Percentiles rank a stretch among this genome's conserved stretches.
phyloP scores from a whole-genome alignment of 2,113 vertebrate species.

The Recurvirostra avosetta region DNA sequence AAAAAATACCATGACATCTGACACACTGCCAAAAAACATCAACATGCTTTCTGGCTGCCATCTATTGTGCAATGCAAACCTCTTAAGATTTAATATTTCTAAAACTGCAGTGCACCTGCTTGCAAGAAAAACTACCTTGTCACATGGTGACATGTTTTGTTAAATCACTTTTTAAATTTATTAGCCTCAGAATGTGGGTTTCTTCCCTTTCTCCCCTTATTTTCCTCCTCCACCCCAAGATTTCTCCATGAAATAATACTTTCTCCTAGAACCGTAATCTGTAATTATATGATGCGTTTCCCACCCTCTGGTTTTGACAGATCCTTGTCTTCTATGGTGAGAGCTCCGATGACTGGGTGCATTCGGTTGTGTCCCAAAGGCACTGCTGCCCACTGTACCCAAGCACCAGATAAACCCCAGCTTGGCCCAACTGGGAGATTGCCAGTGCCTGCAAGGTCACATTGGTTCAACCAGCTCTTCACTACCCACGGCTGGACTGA shows the following conservation, averaged over 20 bases:
- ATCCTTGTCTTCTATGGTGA: background rate
- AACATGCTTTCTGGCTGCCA: conserved; percentile 68
- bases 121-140: conserved; percentile 60
- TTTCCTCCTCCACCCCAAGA: background rate
- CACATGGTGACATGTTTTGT: conserved; percentile 16
- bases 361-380: background rate
- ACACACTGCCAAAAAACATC: conserved; percentile 71
- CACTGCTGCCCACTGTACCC: background rate
- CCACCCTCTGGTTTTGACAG: background rate
- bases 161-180: conserved; percentile 8
- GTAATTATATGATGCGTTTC: background rate
- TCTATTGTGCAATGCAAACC: conserved; percentile 66
- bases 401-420: conserved; percentile 1
- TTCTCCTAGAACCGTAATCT: background rate
- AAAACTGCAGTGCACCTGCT: conserved; percentile 70
- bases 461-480: background rate
- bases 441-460: background rate
- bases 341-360: background rate
- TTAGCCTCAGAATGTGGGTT: background rate
- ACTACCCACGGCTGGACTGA: conserved; percentile 31
- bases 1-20: conserved; percentile 71
- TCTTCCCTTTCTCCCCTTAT: background rate
- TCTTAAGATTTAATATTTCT: conserved; percentile 64
- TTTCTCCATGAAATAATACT: background rate
- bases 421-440: background rate